Evolutionary conservation across 2,888 invertebrate genomes (phyloP).

Genomic region (Operophtera brumata): DNA sequence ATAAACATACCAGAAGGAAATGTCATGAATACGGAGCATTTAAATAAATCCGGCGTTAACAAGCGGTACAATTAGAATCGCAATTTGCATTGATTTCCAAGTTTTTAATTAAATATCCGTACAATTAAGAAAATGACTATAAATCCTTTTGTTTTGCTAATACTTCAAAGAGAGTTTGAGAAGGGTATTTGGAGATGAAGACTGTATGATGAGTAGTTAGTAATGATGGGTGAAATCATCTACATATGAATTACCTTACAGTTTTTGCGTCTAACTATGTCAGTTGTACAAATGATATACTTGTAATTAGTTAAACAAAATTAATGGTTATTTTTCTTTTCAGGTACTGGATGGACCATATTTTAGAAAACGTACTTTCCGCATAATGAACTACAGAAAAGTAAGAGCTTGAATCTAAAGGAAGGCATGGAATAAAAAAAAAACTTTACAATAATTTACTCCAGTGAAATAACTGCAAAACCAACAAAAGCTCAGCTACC

Average conservation of each 20-base stretch:
- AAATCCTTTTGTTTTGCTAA: conserved; percentile 16
- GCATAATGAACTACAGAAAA: too few species aligned
- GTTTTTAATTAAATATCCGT: conserved; percentile 44
- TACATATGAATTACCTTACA: too few species aligned
- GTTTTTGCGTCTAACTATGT: too few species aligned
- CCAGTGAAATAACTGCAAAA: too few species aligned
- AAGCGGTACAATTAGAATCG: conserved; percentile 34
- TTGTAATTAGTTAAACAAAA: neutral
- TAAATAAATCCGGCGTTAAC: conserved; percentile 26
- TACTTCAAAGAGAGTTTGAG: conserved; percentile 1
- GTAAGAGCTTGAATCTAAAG: too few species aligned
- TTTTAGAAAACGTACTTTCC: too few species aligned
- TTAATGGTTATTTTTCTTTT: neutral
- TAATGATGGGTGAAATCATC: neutral
- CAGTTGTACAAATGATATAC: neutral
- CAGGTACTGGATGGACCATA: neutral
- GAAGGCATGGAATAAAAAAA: too few species aligned
- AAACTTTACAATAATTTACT: too few species aligned
- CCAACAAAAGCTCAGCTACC: neutral
- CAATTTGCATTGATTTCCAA: conserved; percentile 46
- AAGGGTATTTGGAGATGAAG: neutral
- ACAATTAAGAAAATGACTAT: conserved; percentile 27
- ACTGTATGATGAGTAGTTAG: neutral
- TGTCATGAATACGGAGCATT: conserved; percentile 4
- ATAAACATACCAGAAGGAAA: neutral